These are phyloP conservation scores for Fabriciana adippe DNA, from an alignment of 2,888 invertebrate species.

Conservation along the genomic window DNA sequence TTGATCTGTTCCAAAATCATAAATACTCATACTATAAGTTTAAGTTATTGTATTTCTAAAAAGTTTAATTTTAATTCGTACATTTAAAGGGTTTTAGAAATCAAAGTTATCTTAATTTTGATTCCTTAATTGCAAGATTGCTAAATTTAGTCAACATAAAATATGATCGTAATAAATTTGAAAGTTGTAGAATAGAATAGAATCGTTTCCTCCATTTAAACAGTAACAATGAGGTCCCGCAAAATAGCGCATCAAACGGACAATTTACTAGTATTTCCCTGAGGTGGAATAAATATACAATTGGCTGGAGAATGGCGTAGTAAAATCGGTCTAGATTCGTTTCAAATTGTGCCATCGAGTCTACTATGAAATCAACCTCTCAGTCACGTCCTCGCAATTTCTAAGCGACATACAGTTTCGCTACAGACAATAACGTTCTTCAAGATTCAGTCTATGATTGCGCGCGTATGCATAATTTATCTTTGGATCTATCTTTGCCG, in stretches of 20 bases:
- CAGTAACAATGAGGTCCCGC: slow-evolving; percentile 28
- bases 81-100: too few relatives aligned
- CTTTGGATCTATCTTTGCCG: slow-evolving; percentile 9
- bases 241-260: slow-evolving; percentile 33
- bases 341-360: slow-evolving; percentile 55
- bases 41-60: too few relatives aligned
- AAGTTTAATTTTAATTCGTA: too few relatives aligned
- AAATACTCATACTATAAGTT: too few relatives aligned
- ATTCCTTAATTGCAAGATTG: too few relatives aligned
- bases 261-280: slow-evolving; percentile 38
- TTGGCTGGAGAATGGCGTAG: slow-evolving; percentile 45
- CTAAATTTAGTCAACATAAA: background rate
- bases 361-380: slow-evolving; percentile 51
- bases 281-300: slow-evolving; percentile 40
- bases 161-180: background rate
- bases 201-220: slow-evolving; percentile 20
- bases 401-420: slow-evolving; percentile 33
- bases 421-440: slow-evolving; percentile 27
- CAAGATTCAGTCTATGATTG: slow-evolving; percentile 37
- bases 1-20: too few relatives aligned
- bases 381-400: slow-evolving; percentile 54
- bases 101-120: too few relatives aligned
- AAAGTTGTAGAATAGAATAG: slow-evolving; percentile 3
- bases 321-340: slow-evolving; percentile 53
- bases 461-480: slow-evolving; percentile 31